phyloP scores from a whole-genome alignment of 2,888 invertebrate genomes.

The Elegia similella region DNA sequence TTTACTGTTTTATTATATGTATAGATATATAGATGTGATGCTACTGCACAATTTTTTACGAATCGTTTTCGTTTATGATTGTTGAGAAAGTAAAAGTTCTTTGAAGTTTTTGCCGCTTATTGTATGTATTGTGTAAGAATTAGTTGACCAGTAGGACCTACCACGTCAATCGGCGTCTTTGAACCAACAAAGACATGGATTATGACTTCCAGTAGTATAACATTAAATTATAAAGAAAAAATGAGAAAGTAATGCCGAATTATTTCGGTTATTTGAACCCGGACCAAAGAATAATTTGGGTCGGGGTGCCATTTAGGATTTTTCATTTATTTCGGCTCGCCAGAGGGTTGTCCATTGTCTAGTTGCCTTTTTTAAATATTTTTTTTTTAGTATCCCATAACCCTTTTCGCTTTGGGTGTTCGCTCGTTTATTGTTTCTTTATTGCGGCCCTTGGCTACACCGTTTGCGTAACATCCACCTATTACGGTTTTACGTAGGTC shows the following conservation, averaged over 20 bases:
- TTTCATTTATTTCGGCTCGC: conserved; percentile 56
- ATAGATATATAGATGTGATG: no score
- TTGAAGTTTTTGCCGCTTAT: background rate
- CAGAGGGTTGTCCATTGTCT: conserved; percentile 58
- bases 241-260: conserved; percentile 53
- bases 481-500: conserved; percentile 44
- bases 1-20: no score
- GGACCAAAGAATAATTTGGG: conserved; percentile 45
- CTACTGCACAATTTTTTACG: background rate
- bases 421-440: conserved; percentile 63
- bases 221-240: conserved; percentile 40
- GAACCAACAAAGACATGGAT: conserved; percentile 27
- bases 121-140: conserved; percentile 17
- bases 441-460: conserved; percentile 54
- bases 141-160: conserved; percentile 11
- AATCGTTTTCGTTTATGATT: background rate
- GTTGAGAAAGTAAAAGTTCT: background rate
- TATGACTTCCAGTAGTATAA: conserved; percentile 39
- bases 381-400: conserved; percentile 54
- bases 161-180: conserved; percentile 21
- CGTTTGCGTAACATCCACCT: conserved; percentile 60
- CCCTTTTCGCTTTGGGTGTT: conserved; percentile 64
- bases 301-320: conserved; percentile 47
- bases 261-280: conserved; percentile 48
- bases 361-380: conserved; percentile 52